Percentiles rank a stretch among this genome's conserved stretches.
phyloP scores from a whole-genome alignment of 1,140 invertebrate species.

The Acyrthosiphon pisum region DNA sequence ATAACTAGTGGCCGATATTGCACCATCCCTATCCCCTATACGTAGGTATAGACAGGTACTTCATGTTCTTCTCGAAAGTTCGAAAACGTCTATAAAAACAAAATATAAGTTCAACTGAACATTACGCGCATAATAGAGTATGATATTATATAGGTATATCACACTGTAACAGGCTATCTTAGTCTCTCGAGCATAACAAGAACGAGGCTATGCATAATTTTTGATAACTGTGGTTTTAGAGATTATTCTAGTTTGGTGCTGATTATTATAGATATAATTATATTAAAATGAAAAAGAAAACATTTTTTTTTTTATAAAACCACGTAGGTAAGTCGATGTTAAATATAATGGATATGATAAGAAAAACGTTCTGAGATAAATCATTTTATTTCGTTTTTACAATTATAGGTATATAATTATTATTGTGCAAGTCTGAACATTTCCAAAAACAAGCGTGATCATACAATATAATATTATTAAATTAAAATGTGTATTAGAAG shows the following conservation, averaged over 20 bases:
- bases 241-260: not conserved
- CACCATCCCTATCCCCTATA: too few species aligned
- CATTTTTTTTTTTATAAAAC: not conserved
- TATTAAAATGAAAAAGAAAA: not conserved
- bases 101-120: not conserved
- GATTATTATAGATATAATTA: not conserved
- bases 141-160: too few species aligned
- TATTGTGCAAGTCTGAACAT: not conserved
- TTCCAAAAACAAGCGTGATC: not conserved
- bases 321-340: not conserved
- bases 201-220: not conserved
- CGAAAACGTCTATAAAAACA: not conserved
- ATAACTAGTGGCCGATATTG: too few species aligned
- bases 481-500: not conserved
- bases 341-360: not conserved
- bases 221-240: not conserved
- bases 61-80: too few species aligned
- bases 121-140: not conserved
- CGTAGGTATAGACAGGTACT: too few species aligned
- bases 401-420: not conserved
- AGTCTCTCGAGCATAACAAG: not conserved
- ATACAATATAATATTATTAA: not conserved
- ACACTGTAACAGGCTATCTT: not conserved
- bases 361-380: not conserved
- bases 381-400: not conserved